Conservation (phyloP, 1,140 invertebrate genomes). For the Penaeus vannamei region DNA sequence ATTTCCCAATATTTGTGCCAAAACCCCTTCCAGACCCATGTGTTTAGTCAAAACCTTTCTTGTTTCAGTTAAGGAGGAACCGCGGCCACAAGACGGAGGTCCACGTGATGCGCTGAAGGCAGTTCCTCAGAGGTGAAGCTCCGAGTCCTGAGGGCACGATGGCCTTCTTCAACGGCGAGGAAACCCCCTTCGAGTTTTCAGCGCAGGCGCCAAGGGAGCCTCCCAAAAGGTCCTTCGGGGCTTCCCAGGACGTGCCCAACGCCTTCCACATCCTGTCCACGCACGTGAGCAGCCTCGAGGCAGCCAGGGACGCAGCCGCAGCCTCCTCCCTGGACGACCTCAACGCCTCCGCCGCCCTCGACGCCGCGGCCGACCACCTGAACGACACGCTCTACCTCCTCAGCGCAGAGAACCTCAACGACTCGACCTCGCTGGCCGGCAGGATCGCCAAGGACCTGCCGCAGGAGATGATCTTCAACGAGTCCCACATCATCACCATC, state of each 20-base stretch:
- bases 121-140: too few species aligned
- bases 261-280: constrained; percentile 11
- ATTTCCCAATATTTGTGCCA: too few species aligned
- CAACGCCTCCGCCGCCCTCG: background rate
- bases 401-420: constrained; percentile 5
- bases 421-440: background rate
- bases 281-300: background rate
- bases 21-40: too few species aligned
- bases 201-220: background rate
- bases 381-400: constrained; percentile 23
- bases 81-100: too few species aligned
- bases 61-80: too few species aligned
- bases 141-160: background rate
- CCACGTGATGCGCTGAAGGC: too few species aligned
- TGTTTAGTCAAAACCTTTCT: too few species aligned
- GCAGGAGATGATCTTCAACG: constrained; percentile 85
- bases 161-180: background rate
- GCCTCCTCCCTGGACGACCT: background rate
- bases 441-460: constrained; percentile 72
- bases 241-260: background rate
- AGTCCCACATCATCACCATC: constrained; percentile 84
- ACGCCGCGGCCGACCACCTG: background rate
- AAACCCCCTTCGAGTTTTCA: background rate
- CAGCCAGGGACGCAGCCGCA: background rate
- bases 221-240: background rate